Base-by-base conservation (phyloP, 2,888 invertebrate species). In the Subacronicta megacephala region DNA sequence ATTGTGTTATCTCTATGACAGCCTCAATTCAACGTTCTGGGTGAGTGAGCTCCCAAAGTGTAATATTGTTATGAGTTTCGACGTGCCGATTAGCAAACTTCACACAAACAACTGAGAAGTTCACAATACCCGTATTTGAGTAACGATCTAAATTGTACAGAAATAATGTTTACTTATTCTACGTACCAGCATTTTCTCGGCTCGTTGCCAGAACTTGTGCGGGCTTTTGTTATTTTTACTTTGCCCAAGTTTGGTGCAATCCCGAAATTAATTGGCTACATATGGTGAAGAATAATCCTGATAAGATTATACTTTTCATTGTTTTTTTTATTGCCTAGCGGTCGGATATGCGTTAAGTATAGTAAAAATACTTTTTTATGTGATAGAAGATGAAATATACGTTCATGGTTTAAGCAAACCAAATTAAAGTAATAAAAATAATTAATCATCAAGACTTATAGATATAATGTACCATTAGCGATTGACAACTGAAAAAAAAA, bases 1-100 rank as follows among this genome's bases (percentile, higher is more conserved):
- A 80, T 83, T 67, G 75, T 47, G 63, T 76, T 81, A 81, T 77
- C 79, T 75, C 60, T 58, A 57, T 67, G 65, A 70, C 72, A 66
- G 61, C 55, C 51, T 60, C 71, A 62, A 72, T 72, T 75, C 63
- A 67, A 62, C 57, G 59, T 72, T 65, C 62, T 56, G 53, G 72
- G 47, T 62, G 51, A 60, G 31, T 61, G 62, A 58, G 67, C 65
- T 51, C 43, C 45, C 36, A 42, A 49, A 55, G 57, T 56, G 67
- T 57, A 65, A 63, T 58, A 67, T 62, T 60, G 70, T 62, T 62
- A 62, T 45, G 57, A 62, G 58, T 57, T 72, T 55, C 53, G 65
- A 49, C 50, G 59, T 45, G 41, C 53, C 56, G 60, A 61, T 64
- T 59, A 65, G 50, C 40, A 42, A 63, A 65, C 54, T 72, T 61